Percentiles rank a stretch among this genome's conserved stretches.
These are phyloP conservation scores for Aurelia sp. DNA, from an alignment of 30 jellyfish, hydroid and myxozoan species.

Conservation along the genomic window DNA sequence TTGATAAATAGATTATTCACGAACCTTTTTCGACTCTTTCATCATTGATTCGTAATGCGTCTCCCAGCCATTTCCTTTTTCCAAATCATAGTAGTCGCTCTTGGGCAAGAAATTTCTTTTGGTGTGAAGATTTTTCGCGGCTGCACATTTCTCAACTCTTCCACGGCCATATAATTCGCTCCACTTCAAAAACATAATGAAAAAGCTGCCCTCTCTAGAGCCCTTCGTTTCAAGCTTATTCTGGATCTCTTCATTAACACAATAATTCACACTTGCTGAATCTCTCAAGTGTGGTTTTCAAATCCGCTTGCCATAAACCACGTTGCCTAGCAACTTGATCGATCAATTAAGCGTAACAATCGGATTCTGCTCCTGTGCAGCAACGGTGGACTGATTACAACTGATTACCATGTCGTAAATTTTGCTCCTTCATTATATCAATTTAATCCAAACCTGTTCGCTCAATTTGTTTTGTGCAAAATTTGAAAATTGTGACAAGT, in stretches of 20 bases:
- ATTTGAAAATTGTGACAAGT: no score
- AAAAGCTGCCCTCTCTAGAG: no score
- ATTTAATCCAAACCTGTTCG: no score
- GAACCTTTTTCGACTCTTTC: neutral
- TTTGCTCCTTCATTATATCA: no score
- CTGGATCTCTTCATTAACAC: no score
- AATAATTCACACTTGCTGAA: neutral
- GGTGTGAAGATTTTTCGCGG: slow-evolving; percentile 18
- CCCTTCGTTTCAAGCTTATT: no score
- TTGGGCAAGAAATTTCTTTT: slow-evolving; percentile 18
- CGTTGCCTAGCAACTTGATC: neutral
- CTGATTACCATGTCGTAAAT: no score
- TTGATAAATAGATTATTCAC: no score
- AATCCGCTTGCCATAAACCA: neutral
- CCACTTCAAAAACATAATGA: neutral
- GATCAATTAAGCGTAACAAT: neutral
- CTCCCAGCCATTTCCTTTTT: slow-evolving; percentile 25
- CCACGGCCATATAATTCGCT: slow-evolving; percentile 19
- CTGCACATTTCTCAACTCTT: slow-evolving; percentile 18
- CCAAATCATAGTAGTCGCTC: slow-evolving; percentile 1
- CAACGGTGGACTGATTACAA: no score
- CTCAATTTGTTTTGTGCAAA: no score
- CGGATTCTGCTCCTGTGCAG: slow-evolving; percentile 4
- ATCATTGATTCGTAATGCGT: slow-evolving; percentile 23
- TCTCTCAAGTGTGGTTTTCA: neutral